These are phyloP conservation scores for Scopus umbretta DNA, from an alignment of 2,113 vertebrate species.

Conservation along the genomic window DNA sequence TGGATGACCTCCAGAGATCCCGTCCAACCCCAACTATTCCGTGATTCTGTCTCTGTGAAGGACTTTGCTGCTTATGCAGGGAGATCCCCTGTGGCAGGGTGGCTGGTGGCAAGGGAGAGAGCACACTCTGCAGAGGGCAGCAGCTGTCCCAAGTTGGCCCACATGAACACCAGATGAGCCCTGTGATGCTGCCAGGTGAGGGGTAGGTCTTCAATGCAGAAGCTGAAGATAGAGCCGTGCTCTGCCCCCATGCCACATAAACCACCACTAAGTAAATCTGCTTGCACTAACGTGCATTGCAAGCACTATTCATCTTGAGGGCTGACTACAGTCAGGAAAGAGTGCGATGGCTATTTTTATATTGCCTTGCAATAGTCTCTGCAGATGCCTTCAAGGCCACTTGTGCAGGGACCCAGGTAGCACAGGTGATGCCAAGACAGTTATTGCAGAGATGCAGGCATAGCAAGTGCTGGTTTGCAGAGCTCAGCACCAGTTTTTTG, in stretches of 20 bases:
- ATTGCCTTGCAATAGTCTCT: not conserved
- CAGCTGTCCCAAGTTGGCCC: not conserved
- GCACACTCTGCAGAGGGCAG: not conserved
- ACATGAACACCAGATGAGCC: not conserved
- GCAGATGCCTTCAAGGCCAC: not conserved
- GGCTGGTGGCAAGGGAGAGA: not conserved
- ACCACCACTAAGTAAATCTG: not conserved
- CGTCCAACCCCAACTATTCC: too few species aligned
- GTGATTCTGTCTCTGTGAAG: not conserved
- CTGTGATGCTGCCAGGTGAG: not conserved
- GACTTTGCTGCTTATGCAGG: not conserved
- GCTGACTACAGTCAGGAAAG: not conserved
- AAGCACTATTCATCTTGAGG: not conserved
- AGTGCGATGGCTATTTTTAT: not conserved
- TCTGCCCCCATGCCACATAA: not conserved
- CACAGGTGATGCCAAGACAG: too few species aligned
- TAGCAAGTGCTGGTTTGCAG: not conserved
- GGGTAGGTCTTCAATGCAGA: not conserved
- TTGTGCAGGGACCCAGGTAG: not conserved
- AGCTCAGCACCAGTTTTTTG: not conserved
- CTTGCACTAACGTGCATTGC: accelerated
- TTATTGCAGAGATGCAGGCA: not conserved
- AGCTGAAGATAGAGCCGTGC: not conserved
- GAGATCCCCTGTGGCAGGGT: not conserved
- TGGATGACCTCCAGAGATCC: too few species aligned